Base-by-base conservation (phyloP, 1,140 invertebrate genomes). In the Neotoxoptera formosana region DNA sequence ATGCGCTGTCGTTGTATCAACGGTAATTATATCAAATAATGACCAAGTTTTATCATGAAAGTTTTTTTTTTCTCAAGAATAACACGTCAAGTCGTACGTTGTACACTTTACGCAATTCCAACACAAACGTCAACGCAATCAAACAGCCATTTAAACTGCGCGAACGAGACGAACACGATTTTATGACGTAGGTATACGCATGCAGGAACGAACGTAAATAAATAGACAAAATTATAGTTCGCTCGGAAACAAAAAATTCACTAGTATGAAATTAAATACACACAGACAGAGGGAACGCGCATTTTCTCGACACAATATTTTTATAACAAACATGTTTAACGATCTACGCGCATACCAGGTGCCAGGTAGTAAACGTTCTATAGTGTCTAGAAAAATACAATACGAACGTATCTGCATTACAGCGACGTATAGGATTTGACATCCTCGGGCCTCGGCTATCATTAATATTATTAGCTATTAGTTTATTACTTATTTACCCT, bases 1-100 rank as follows among this genome's bases (percentile, higher is more conserved):
- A 21, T 25, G 34, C 87, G 87, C 53, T 88, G 87, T 51, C n/a
- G 17, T 88, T 89, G 56, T 89, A 53, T 89, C 48, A 89, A 89
- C n/a, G 25, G 48, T 56, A 56, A 36, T 88, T 51, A 88, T 34
- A 88, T 88, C 87, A 4, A 88, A 36, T 89, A 89, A 56, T 89
- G 17, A 89, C 48, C 21, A 83, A 21, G 76, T 83, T 36, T 36
- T 83, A 23, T 83, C n/a, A 83, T 83, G 48, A 89, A 36, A 30
- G 48, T 89, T 30, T 89, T 89, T 89, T n/a, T 89, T 56, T 88
- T 88, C 17, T 88, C 34, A 48, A 53, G 48, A 53, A 51, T 23
- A 88, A 88, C 87, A 53, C n/a, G 45, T 53, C 48, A 34, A 88
- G 34, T 88, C 36, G 87, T 53, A 51, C 2, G 47, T 34, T 34